A percentile compares a stretch with the other conserved stretches of the same genome.
Evolutionary conservation across 2,797 vertebrate species (phyloP).

Genomic region (Sarcoramphus papa): DNA sequence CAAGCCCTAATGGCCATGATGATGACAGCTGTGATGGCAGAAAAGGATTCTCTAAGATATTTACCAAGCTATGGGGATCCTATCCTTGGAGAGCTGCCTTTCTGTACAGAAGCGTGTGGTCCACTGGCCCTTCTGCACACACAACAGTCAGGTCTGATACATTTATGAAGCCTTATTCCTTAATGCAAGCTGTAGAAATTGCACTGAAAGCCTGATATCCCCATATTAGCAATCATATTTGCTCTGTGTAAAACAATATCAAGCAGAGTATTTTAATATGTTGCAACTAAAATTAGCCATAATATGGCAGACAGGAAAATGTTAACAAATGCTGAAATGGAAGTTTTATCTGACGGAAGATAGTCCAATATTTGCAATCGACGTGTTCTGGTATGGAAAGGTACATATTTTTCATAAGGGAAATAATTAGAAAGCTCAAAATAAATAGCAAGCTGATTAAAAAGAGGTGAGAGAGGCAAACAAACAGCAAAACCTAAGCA

Average conservation of each 20-base stretch:
- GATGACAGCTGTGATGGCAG: neutral
- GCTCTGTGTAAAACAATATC: neutral
- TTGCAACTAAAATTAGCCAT: neutral
- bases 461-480: neutral
- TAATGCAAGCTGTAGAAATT: neutral
- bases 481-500: neutral
- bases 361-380: neutral
- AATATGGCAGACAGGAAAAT: neutral
- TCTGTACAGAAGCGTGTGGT: neutral
- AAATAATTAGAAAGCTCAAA: slow-evolving; percentile 29
- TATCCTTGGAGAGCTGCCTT: neutral
- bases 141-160: neutral
- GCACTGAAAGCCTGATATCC: neutral
- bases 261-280: neutral
- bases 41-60: neutral
- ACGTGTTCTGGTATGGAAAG: neutral
- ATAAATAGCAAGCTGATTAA: slow-evolving; percentile 1
- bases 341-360: neutral
- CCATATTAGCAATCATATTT: neutral
- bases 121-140: neutral
- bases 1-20: neutral
- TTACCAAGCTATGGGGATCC: neutral
- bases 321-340: neutral
- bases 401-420: neutral
- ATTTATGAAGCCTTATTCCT: neutral